A percentile compares a stretch with the other conserved stretches of the same genome.
These are phyloP conservation scores for Phaethon lepturus DNA, from an alignment of 2,113 vertebrate species.

Conservation along the genomic window DNA sequence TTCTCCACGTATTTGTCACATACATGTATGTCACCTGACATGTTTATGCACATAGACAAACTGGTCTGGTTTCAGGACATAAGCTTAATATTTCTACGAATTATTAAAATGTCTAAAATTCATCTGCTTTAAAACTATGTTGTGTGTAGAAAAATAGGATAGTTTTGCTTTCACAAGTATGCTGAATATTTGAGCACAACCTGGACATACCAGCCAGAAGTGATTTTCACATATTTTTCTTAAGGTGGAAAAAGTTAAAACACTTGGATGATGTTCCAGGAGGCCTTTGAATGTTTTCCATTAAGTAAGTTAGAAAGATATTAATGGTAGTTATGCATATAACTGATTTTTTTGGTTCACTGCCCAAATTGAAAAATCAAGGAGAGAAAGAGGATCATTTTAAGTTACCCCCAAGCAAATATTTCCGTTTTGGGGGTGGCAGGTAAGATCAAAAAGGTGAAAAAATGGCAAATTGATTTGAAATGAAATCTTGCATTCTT, in stretches of 20 bases:
- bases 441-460: constrained; percentile 46
- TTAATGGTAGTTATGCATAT: constrained; percentile 38
- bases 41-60: background rate
- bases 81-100: background rate
- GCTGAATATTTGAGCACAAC: background rate
- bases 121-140: background rate
- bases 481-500: constrained; percentile 22
- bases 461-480: constrained; percentile 19
- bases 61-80: background rate
- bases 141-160: background rate
- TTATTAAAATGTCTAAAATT: background rate
- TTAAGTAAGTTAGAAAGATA: constrained; percentile 50
- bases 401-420: constrained; percentile 48
- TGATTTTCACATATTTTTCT: constrained; percentile 30
- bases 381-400: constrained; percentile 21
- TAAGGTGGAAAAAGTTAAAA: constrained; percentile 38
- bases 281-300: constrained; percentile 52
- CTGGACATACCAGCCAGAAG: background rate
- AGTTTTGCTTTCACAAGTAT: background rate
- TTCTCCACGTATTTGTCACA: background rate
- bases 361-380: constrained; percentile 35
- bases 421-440: constrained; percentile 2
- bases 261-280: constrained; percentile 35
- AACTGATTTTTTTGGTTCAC: constrained; percentile 59
- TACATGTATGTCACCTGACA: background rate